phyloP scores from a whole-genome alignment of 2,797 vertebrate genomes.

The Sus cebifrons region DNA sequence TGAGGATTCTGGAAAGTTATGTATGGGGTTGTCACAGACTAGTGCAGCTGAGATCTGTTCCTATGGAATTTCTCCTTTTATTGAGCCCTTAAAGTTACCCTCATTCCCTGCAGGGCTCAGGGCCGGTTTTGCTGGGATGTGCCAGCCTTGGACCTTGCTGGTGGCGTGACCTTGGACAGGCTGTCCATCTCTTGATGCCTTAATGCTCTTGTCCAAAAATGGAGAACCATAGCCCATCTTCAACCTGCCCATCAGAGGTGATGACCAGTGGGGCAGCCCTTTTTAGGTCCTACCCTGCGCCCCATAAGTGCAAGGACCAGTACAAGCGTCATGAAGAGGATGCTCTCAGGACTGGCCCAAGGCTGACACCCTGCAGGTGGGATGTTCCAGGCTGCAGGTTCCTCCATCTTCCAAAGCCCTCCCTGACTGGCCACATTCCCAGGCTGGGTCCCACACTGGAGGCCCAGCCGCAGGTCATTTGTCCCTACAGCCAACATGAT shows the following conservation, averaged over 20 bases:
- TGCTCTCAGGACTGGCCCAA: background rate
- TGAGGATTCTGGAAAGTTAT: background rate
- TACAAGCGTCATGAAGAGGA: background rate
- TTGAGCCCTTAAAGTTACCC: background rate
- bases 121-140: background rate
- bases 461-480: background rate
- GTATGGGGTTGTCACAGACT: background rate
- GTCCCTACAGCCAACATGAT: background rate
- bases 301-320: background rate
- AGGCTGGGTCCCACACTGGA: background rate
- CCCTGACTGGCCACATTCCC: background rate
- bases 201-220: background rate
- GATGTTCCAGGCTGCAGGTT: background rate
- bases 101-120: background rate
- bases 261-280: background rate
- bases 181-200: background rate
- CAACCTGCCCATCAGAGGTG: background rate
- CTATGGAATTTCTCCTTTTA: background rate
- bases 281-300: background rate
- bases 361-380: background rate
- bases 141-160: background rate
- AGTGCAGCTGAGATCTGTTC: background rate
- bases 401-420: background rate
- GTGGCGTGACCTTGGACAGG: background rate
- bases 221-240: background rate